These are phyloP conservation scores for Pseudolycoriella hygida DNA, from an alignment of 2,888 invertebrate genomes.

Conservation along the genomic window DNA sequence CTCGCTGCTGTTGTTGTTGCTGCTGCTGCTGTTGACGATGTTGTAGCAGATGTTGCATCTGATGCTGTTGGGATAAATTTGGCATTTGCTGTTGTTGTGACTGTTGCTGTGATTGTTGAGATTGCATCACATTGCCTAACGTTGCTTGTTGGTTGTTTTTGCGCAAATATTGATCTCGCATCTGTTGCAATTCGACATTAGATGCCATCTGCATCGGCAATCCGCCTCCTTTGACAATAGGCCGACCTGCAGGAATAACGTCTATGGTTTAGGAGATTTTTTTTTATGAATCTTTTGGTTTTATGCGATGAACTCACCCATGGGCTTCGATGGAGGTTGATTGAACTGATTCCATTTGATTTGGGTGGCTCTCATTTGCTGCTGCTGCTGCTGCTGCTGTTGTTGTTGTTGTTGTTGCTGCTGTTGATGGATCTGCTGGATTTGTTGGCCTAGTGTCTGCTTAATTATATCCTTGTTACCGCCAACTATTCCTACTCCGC, in stretches of 20 bases:
- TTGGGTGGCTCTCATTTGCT: neutral
- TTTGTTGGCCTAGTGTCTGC: conserved; percentile 2
- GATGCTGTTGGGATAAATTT: conserved; percentile 9
- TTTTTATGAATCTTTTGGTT: too few species aligned
- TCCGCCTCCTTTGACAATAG: conserved; percentile 36
- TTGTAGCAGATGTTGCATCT: conserved; percentile 8
- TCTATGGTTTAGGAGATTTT: neutral
- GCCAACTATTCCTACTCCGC: neutral
- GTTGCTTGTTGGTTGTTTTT: neutral
- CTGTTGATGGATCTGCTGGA: conserved; percentile 12
- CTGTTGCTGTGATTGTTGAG: neutral
- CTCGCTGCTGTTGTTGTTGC: conserved; percentile 9
- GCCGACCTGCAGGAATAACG: conserved; percentile 28
- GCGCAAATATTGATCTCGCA: conserved; percentile 3
- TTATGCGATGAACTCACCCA: conserved; percentile 6
- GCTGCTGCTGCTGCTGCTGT: conserved; percentile 10
- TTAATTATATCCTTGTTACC: conserved; percentile 10
- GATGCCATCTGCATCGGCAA: conserved; percentile 15
- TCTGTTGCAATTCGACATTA: conserved; percentile 22
- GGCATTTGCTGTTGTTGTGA: neutral
- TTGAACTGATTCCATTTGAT: conserved; percentile 11
- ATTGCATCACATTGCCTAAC: neutral
- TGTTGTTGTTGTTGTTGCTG: conserved; percentile 17
- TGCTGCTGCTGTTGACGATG: conserved; percentile 9
- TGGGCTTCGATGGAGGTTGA: conserved; percentile 14